phyloP scores from a whole-genome alignment of 2,797 vertebrate genomes.

The Mus caroli region DNA sequence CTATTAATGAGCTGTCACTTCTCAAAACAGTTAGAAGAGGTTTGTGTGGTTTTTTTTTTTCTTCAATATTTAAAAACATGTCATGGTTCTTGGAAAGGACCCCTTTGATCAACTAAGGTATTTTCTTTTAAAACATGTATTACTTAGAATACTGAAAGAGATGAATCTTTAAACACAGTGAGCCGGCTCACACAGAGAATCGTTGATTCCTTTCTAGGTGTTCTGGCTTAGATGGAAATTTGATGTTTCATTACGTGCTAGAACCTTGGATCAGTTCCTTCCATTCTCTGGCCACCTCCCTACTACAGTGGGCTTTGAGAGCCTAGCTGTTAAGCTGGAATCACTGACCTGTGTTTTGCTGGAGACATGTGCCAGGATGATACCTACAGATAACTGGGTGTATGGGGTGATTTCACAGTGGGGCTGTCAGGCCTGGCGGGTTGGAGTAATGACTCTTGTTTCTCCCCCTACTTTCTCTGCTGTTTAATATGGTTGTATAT shows the following conservation, averaged over 20 bases:
- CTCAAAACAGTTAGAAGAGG: slow-evolving; percentile 40
- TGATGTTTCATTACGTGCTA: background rate
- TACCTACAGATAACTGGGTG: background rate
- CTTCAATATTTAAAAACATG: slow-evolving; percentile 74
- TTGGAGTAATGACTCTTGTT: background rate
- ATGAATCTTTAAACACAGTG: slow-evolving; percentile 48
- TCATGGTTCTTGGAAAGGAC: slow-evolving; percentile 66
- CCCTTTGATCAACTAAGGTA: slow-evolving; percentile 74
- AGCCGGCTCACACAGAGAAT: slow-evolving; percentile 18
- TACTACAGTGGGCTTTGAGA: background rate
- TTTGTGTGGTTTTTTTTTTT: slow-evolving; percentile 17
- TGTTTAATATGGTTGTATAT: background rate
- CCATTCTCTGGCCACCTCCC: background rate
- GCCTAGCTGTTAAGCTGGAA: background rate
- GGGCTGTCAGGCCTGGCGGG: background rate
- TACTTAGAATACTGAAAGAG: slow-evolving; percentile 39
- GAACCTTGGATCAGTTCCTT: background rate
- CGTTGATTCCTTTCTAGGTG: slow-evolving; percentile 22
- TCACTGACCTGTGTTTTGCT: background rate
- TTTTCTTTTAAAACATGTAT: slow-evolving; percentile 71
- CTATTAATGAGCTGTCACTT: slow-evolving; percentile 76
- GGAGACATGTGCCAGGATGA: background rate
- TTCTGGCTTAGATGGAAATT: background rate
- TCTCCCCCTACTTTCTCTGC: background rate
- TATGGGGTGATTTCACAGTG: background rate